These are phyloP conservation scores for Melinaea menophilus DNA, from an alignment of 2,888 invertebrate species.

Conservation along the genomic window DNA sequence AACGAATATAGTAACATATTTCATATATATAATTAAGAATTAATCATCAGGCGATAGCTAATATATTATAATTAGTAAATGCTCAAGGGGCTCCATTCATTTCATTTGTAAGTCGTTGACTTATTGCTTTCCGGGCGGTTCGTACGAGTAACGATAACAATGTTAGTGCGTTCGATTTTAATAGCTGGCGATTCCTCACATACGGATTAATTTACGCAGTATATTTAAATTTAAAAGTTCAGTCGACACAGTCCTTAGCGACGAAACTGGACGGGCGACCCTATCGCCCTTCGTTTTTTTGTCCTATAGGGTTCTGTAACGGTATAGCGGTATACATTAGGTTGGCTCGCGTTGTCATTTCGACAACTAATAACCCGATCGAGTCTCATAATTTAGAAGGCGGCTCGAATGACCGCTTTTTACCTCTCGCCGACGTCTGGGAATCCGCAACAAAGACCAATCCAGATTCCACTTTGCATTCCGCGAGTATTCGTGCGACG, in stretches of 20 bases:
- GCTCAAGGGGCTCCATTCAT: slow-evolving; percentile 55
- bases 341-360: slow-evolving; percentile 53
- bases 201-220: slow-evolving; percentile 22
- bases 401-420: slow-evolving; percentile 69
- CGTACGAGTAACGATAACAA: slow-evolving; percentile 60
- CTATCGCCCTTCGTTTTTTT: slow-evolving; percentile 60
- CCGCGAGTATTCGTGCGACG: slow-evolving; percentile 59
- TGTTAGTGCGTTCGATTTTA: slow-evolving; percentile 55
- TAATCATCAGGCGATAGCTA: slow-evolving; percentile 5
- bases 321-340: slow-evolving; percentile 57
- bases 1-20: too few relatives aligned
- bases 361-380: slow-evolving; percentile 64
- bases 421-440: slow-evolving; percentile 69
- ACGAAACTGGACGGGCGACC: slow-evolving; percentile 55
- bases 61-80: slow-evolving; percentile 41
- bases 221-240: neutral
- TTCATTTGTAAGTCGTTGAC: slow-evolving; percentile 57
- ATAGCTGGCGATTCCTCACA: slow-evolving; percentile 35
- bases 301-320: slow-evolving; percentile 56
- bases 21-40: too few relatives aligned
- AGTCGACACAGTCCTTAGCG: slow-evolving; percentile 35
- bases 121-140: slow-evolving; percentile 60
- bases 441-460: slow-evolving; percentile 73
- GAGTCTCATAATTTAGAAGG: slow-evolving; percentile 68
- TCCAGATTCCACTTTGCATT: slow-evolving; percentile 74